phyloP scores from a whole-genome alignment of 2,797 vertebrate genomes.

The Lophotriccus pileatus region DNA sequence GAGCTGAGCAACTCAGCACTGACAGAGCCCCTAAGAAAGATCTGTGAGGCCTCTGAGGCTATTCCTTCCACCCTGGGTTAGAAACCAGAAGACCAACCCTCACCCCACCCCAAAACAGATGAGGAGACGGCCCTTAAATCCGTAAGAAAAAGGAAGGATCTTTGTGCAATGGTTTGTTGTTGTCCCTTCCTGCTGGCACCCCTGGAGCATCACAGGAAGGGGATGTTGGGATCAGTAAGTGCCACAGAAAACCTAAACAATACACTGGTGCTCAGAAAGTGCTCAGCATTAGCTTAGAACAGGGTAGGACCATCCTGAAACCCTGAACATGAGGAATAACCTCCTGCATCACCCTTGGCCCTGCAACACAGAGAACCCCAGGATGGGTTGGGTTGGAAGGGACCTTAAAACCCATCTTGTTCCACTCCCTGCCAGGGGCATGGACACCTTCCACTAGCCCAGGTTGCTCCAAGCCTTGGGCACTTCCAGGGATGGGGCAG shows the following conservation, averaged over 20 bases:
- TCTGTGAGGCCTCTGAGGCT: background rate
- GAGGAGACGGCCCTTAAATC: background rate
- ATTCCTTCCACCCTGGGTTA: background rate
- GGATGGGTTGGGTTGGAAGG: background rate
- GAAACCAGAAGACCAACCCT: background rate
- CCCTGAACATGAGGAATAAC: accelerated
- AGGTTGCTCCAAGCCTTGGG: background rate
- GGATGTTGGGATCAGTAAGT: background rate
- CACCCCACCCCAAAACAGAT: background rate
- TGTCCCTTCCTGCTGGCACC: background rate
- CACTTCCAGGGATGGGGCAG: background rate
- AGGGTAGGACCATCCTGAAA: background rate
- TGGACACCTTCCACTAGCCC: background rate
- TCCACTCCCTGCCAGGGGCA: background rate
- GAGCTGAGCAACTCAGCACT: background rate
- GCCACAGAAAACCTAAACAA: background rate
- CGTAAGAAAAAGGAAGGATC: background rate
- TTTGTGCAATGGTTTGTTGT: accelerated
- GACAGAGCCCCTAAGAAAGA: background rate
- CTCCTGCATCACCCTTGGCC: no score
- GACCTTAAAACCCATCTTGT: background rate
- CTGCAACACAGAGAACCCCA: background rate
- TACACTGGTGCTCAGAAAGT: background rate
- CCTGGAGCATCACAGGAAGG: background rate
- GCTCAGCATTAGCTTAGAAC: background rate